Conservation (phyloP, 1,140 invertebrate species). For the Condylostylus longicornis region DNA sequence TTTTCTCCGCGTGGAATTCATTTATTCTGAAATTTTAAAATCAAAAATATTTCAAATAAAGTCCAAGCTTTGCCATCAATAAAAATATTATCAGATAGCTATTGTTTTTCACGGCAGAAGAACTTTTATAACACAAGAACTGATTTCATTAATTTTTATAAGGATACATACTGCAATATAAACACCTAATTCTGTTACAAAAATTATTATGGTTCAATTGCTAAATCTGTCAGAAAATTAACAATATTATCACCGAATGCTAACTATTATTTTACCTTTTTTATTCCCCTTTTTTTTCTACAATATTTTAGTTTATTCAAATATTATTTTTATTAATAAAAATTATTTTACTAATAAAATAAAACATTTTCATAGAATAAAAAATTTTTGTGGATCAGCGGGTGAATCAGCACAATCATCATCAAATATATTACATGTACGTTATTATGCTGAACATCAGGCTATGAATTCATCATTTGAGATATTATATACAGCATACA, state of each 20-base stretch:
- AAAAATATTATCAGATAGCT: no score
- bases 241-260: neutral
- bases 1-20: no score
- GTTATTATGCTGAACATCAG: constrained; percentile 50
- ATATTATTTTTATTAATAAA: constrained; percentile 1
- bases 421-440: constrained; percentile 47
- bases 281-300: neutral
- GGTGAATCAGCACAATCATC: constrained; percentile 50
- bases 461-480: constrained; percentile 52
- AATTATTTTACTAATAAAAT: neutral
- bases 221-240: no score
- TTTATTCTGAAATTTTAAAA: no score
- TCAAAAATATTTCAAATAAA: no score
- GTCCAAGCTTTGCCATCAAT: no score
- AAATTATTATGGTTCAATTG: no score
- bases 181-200: no score
- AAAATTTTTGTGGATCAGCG: constrained; percentile 64
- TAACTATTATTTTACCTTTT: neutral
- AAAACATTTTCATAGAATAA: constrained; percentile 30
- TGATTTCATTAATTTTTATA: no score
- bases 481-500: constrained; percentile 56
- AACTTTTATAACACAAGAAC: no score
- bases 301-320: neutral
- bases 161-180: no score
- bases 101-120: no score